Evolutionary conservation across 1,140 invertebrate genomes (phyloP).

Genomic region (Bilobella aurantiaca): DNA sequence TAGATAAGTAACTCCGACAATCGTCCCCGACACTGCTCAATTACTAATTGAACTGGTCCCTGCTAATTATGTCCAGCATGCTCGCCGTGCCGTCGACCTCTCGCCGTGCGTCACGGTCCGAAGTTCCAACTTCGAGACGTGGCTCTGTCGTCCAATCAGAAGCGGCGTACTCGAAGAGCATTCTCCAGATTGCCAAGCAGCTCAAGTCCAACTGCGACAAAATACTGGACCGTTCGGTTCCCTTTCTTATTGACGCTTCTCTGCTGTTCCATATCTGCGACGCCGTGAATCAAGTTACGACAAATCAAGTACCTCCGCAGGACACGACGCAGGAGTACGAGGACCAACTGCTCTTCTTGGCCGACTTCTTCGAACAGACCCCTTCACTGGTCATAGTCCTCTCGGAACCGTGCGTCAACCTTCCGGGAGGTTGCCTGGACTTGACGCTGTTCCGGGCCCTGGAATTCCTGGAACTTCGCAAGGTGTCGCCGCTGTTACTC

Average conservation of each 20-base stretch:
- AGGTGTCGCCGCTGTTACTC: slow-evolving; percentile 20
- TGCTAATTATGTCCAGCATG: too few relatives aligned
- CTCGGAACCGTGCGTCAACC: slow-evolving; percentile 7
- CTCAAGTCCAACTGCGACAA: slow-evolving; percentile 29
- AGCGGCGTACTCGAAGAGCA: not conserved
- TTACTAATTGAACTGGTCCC: too few relatives aligned
- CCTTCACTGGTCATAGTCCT: slow-evolving; percentile 25
- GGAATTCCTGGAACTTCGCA: slow-evolving; percentile 29
- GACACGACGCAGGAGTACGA: slow-evolving; percentile 9
- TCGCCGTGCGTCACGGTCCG: too few relatives aligned
- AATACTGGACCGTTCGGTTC: slow-evolving; percentile 26
- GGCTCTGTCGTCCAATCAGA: too few relatives aligned
- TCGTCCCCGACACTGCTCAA: too few relatives aligned
- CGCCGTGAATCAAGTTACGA: slow-evolving; percentile 15
- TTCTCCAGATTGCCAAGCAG: slow-evolving; percentile 14
- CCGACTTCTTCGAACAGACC: slow-evolving; percentile 30
- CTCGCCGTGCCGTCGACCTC: not conserved
- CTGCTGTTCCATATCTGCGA: slow-evolving; percentile 19
- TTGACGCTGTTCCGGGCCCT: slow-evolving; percentile 22
- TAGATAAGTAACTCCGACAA: too few relatives aligned
- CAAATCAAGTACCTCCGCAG: slow-evolving; percentile 10
- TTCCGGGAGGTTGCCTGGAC: slow-evolving; percentile 16
- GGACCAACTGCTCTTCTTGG: slow-evolving; percentile 25
- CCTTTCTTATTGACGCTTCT: slow-evolving; percentile 27
- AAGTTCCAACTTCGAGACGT: too few relatives aligned